Evolutionary conservation across 2,113 vertebrate genomes (phyloP).

Genomic region (Alexandromys fortis): DNA sequence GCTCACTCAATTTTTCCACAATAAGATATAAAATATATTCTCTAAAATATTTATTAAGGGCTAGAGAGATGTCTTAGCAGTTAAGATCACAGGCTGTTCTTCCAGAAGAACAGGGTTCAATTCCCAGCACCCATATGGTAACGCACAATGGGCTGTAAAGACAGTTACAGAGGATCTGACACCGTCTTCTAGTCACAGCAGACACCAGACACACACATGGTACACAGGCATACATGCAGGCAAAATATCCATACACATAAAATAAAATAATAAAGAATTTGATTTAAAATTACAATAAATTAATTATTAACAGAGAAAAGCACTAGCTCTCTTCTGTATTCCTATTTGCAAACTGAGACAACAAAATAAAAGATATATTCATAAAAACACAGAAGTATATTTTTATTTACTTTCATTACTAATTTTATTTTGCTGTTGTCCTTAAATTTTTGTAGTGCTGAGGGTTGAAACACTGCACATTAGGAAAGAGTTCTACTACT

Average conservation of each 20-base stretch:
- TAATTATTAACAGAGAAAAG: not conserved
- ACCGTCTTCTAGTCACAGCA: not conserved
- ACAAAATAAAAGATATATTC: constrained; percentile 52
- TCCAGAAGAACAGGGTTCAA: not conserved
- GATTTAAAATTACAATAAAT: not conserved
- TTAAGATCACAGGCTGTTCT: not conserved
- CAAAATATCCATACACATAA: not conserved
- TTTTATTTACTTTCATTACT: not conserved
- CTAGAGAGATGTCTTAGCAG: not conserved
- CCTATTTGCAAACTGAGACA: constrained; percentile 42
- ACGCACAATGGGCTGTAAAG: not conserved
- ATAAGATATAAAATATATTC: constrained; percentile 30
- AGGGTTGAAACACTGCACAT: not conserved
- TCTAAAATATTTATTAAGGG: not conserved
- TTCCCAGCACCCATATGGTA: not conserved
- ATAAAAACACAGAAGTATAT: constrained; percentile 24
- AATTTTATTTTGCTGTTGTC: not conserved
- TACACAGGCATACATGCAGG: not conserved
- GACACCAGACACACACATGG: not conserved
- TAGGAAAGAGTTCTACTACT: not conserved
- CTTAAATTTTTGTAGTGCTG: not conserved
- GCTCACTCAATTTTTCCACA: not conserved
- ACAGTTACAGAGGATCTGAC: not conserved
- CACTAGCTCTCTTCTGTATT: not conserved
- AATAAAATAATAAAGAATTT: not conserved